Evolutionary conservation across 2,888 invertebrate species (phyloP).

Genomic region (Megastigmus dorsalis): DNA sequence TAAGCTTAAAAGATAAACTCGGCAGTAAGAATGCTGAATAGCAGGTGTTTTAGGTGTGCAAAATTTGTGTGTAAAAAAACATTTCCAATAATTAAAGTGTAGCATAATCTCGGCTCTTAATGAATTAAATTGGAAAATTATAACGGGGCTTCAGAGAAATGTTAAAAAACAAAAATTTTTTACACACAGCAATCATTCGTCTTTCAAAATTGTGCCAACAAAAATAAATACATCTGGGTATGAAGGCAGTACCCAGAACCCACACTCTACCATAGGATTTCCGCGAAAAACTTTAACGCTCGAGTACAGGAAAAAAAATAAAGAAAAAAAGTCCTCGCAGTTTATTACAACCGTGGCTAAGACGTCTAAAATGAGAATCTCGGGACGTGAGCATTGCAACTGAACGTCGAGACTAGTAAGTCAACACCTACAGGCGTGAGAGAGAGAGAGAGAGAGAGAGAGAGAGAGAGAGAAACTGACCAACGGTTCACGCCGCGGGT

Average conservation of each 20-base stretch:
- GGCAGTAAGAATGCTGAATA: too few species aligned
- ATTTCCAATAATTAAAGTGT: too few species aligned
- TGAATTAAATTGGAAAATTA: too few species aligned
- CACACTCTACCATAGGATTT: conserved; percentile 5
- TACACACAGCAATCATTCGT: too few species aligned
- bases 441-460: conserved; percentile 9
- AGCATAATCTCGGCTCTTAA: too few species aligned
- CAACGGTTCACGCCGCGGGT: conserved; percentile 25
- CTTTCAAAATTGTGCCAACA: conserved; percentile 31
- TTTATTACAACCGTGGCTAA: conserved; percentile 54
- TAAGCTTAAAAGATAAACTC: too few species aligned
- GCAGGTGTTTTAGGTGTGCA: too few species aligned
- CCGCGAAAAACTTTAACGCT: too few species aligned
- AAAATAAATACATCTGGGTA: conserved; percentile 22
- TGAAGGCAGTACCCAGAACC: conserved; percentile 39
- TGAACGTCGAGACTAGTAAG: conserved; percentile 43
- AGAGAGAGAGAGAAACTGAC: not conserved
- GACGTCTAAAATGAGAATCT: conserved; percentile 53
- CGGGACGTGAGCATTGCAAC: conserved; percentile 16
- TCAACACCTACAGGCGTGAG: conserved; percentile 49
- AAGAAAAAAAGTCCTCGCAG: conserved; percentile 31
- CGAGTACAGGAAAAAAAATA: conserved; percentile 44
- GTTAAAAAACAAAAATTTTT: too few species aligned
- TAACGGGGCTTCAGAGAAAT: too few species aligned
- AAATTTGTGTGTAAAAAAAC: too few species aligned